Evolutionary conservation across 2,888 invertebrate genomes (phyloP).

Genomic region (Malthinus flaveolus): DNA sequence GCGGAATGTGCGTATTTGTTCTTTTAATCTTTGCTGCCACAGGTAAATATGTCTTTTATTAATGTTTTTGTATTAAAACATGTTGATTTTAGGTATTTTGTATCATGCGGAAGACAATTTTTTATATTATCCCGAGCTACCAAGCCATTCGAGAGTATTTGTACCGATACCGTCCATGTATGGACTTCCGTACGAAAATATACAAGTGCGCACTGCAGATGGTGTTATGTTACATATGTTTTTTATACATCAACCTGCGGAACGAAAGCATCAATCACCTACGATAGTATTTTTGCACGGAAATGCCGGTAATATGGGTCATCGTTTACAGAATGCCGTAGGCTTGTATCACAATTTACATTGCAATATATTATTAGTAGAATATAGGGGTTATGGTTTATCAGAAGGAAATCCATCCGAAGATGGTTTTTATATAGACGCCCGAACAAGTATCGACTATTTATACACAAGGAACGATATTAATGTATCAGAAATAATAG

Average conservation of each 20-base stretch:
- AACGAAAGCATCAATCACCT: conserved; percentile 70
- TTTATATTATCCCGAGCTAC: conserved; percentile 87
- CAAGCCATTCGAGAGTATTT: conserved; percentile 84
- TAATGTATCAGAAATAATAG: conserved; percentile 79
- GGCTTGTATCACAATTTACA: conserved; percentile 80
- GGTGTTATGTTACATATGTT: conserved; percentile 80
- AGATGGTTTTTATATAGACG: conserved; percentile 84
- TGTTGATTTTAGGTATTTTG: conserved; percentile 66
- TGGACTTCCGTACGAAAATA: conserved; percentile 84
- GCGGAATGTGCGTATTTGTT: conserved; percentile 71
- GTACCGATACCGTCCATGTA: conserved; percentile 86
- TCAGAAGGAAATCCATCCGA: conserved; percentile 90
- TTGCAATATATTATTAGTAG: conserved; percentile 89
- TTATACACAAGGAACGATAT: conserved; percentile 79
- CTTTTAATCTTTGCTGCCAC: conserved; percentile 71
- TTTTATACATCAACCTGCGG: conserved; percentile 74
- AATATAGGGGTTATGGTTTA: conserved; percentile 92
- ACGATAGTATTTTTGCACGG: conserved; percentile 93
- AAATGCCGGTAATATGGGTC: conserved; percentile 97
- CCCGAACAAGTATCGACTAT: conserved; percentile 84
- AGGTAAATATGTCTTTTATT: conserved; percentile 59
- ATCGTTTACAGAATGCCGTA: conserved; percentile 85
- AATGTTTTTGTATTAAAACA: conserved; percentile 9
- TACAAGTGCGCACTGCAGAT: conserved; percentile 75
- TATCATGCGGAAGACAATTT: conserved; percentile 86